phyloP scores from a whole-genome alignment of 2,113 vertebrate genomes.

The Scartelaos histophorus region DNA sequence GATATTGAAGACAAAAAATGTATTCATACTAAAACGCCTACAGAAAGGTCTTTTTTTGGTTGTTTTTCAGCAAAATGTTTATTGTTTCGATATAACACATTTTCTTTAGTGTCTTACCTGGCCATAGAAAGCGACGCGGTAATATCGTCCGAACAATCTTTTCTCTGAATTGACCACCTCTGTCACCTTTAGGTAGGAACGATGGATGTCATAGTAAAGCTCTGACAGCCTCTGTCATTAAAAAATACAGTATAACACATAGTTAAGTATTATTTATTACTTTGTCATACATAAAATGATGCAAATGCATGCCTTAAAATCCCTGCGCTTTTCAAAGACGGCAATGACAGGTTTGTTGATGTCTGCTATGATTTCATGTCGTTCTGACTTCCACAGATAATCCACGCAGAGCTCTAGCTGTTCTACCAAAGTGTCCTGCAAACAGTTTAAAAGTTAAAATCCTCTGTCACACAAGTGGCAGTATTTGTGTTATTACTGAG shows the following conservation, averaged over 20 bases:
- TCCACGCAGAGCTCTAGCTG: slow-evolving; percentile 95
- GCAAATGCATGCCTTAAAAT: slow-evolving; percentile 86
- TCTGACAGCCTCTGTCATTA: slow-evolving; percentile 87
- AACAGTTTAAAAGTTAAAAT: background rate
- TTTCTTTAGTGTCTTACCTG: slow-evolving; percentile 79
- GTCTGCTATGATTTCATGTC: slow-evolving; percentile 94
- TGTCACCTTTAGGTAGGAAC: slow-evolving; percentile 94
- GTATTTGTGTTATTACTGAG: background rate
- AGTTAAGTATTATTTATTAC: background rate
- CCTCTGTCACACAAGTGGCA: background rate
- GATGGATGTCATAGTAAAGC: slow-evolving; percentile 96
- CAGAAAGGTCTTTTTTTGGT: background rate
- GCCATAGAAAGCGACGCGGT: slow-evolving; percentile 95
- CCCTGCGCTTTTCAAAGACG: slow-evolving; percentile 94
- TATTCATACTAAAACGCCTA: background rate
- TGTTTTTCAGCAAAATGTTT: background rate
- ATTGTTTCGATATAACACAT: background rate
- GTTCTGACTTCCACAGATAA: slow-evolving; percentile 96
- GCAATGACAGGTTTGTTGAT: slow-evolving; percentile 97
- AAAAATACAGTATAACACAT: background rate
- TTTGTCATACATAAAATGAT: background rate
- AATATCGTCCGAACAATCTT: slow-evolving; percentile 93
- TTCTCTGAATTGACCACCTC: slow-evolving; percentile 97
- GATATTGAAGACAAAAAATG: slow-evolving; percentile 71
- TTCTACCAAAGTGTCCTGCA: slow-evolving; percentile 91